A percentile compares a stretch with the other conserved stretches of the same genome.
These are phyloP conservation scores for Vollenhovia emeryi DNA, from an alignment of 1,140 invertebrate genomes.

Conservation along the genomic window DNA sequence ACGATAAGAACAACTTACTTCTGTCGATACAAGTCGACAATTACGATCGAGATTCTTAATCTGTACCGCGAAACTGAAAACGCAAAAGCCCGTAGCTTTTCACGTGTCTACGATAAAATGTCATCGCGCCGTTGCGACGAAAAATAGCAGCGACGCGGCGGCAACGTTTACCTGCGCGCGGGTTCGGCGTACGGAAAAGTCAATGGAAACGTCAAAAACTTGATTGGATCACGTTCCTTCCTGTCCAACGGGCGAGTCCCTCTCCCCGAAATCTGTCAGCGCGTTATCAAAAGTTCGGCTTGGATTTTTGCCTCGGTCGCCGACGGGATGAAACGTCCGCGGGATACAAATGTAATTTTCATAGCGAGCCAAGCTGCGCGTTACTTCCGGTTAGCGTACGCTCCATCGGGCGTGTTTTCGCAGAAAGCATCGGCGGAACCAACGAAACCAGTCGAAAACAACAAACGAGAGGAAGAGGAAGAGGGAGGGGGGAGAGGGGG, in stretches of 20 bases:
- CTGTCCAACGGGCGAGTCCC: not conserved
- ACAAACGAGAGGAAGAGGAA: not conserved
- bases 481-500: no score
- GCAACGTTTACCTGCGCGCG: not conserved
- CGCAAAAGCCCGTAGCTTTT: not conserved
- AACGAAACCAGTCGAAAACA: not conserved
- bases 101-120: not conserved
- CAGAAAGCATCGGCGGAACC: conserved; percentile 57
- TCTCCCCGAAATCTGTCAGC: conserved; percentile 45
- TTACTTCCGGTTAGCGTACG: conserved; percentile 18
- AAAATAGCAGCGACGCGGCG: not conserved
- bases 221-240: conserved; percentile 56
- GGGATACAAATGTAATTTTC: conserved; percentile 48
- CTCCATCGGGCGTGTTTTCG: conserved; percentile 63
- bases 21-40: not conserved
- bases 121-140: not conserved
- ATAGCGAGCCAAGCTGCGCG: conserved; percentile 12
- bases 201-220: conserved; percentile 53
- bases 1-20: not conserved
- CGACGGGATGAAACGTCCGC: conserved; percentile 42
- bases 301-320: conserved; percentile 44
- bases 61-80: not conserved
- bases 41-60: not conserved
- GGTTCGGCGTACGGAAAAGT: conserved; percentile 22
- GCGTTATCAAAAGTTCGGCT: conserved; percentile 45